Conservation (phyloP, 2,797 vertebrate species). For the Notolabrus celidotus region DNA sequence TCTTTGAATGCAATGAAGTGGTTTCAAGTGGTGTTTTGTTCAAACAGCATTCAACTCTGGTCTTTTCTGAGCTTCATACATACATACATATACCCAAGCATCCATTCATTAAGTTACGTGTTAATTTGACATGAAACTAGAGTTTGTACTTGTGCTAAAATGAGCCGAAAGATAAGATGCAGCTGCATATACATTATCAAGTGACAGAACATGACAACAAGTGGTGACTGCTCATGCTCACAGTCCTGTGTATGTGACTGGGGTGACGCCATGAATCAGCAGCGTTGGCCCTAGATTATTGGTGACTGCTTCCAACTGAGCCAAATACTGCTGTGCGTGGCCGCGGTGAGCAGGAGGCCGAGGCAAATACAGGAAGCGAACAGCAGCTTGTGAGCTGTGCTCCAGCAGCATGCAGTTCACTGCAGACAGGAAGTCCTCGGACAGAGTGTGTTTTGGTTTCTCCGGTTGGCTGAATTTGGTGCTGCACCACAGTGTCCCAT, state of each 20-base stretch:
- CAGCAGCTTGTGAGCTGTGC: conserved; percentile 87
- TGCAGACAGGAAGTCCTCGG: conserved; percentile 79
- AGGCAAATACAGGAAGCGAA: conserved; percentile 92
- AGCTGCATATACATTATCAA: conserved; percentile 9
- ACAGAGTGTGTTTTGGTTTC: conserved; percentile 50
- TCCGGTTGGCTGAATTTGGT: conserved; percentile 22
- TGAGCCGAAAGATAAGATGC: conserved; percentile 17
- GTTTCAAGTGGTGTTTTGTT: conserved; percentile 9
- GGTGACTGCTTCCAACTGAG: conserved; percentile 88
- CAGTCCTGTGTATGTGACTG: conserved; percentile 93
- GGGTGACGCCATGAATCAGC: conserved; percentile 91
- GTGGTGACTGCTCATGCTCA: conserved; percentile 64
- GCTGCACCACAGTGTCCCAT: conserved; percentile 87
- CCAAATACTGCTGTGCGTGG: conserved; percentile 85
- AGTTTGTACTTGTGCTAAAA: conserved; percentile 11
- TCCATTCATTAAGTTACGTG: conserved; percentile 18
- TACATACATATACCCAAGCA: conserved; percentile 8
- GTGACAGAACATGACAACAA: conserved; percentile 1
- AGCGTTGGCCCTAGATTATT: conserved; percentile 89
- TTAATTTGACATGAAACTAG: conserved; percentile 18
- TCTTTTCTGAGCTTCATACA: conserved; percentile 6
- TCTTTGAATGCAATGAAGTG: conserved; percentile 26
- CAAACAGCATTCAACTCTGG: conserved; percentile 17
- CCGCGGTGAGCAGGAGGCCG: conserved; percentile 84
- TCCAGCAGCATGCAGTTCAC: conserved; percentile 87